Conservation (phyloP, 2,888 invertebrate genomes). For the Leptopterna dolabrata region DNA sequence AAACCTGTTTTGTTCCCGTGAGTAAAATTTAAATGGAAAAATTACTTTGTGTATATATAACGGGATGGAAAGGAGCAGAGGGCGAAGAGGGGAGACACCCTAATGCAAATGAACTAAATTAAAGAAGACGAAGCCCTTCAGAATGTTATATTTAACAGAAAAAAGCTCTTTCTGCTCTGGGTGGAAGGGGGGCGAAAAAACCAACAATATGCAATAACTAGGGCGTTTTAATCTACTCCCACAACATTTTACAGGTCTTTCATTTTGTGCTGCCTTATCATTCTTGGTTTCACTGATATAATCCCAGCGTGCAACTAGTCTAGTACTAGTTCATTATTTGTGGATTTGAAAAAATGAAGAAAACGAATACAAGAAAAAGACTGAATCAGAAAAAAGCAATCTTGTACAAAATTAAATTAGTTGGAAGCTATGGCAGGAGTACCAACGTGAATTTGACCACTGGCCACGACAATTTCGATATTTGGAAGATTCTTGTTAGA, state of each 20-base stretch:
- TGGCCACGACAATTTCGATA: too few species aligned
- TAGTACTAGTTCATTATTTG: too few species aligned
- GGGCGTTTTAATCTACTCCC: background rate
- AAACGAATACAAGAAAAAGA: too few species aligned
- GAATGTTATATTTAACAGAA: constrained; percentile 1
- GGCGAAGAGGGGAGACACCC: background rate
- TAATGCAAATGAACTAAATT: constrained; percentile 7
- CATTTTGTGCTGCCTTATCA: background rate
- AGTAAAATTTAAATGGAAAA: constrained; percentile 11
- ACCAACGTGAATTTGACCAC: too few species aligned
- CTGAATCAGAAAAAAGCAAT: too few species aligned
- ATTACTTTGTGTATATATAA: background rate
- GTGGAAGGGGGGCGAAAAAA: background rate
- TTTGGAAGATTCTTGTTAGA: too few species aligned
- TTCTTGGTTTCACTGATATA: too few species aligned
- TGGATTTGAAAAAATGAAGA: too few species aligned
- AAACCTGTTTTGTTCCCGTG: constrained; percentile 11
- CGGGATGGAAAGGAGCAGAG: background rate
- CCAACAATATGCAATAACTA: background rate
- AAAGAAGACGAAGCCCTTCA: constrained; percentile 1
- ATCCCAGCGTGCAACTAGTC: too few species aligned
- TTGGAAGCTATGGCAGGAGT: too few species aligned
- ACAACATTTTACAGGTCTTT: background rate
- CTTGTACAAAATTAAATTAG: too few species aligned
- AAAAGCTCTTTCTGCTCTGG: background rate